Evolutionary conservation across 2,797 vertebrate species (phyloP).

Genomic region (Cossypha polioptera): DNA sequence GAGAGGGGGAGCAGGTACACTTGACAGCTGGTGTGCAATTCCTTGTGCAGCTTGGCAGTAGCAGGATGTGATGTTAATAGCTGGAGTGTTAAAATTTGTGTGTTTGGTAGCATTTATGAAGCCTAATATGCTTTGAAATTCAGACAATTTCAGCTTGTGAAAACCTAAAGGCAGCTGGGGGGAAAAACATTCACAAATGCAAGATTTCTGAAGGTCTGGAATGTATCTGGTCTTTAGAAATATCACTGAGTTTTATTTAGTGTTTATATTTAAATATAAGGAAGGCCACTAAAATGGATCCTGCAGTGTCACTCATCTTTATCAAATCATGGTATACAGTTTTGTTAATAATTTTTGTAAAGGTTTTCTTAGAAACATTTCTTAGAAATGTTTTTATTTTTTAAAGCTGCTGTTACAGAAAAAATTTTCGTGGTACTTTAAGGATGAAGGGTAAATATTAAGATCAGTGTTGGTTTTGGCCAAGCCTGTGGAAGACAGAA

Average conservation of each 20-base stretch:
- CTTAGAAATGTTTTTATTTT: not conserved
- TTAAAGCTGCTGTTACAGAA: not conserved
- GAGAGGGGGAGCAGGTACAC: not conserved
- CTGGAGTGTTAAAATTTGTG: not conserved
- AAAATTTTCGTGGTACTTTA: not conserved
- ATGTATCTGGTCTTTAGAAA: not conserved
- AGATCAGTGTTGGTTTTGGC: not conserved
- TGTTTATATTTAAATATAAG: not conserved
- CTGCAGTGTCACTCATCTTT: not conserved
- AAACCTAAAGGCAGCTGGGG: not conserved
- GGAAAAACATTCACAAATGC: not conserved
- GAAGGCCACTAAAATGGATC: not conserved
- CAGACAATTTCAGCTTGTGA: not conserved
- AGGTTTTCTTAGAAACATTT: not conserved
- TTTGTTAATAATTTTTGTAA: not conserved
- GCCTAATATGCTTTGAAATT: not conserved
- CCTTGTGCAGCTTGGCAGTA: not conserved
- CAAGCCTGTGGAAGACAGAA: not conserved
- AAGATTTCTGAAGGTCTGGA: not conserved
- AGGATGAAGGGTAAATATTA: not conserved
- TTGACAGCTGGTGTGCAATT: not conserved
- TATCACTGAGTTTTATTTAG: not conserved
- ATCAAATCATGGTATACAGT: not conserved
- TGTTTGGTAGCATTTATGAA: not conserved
- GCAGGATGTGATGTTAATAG: not conserved